phyloP scores from a whole-genome alignment of 1,140 invertebrate genomes.

The Neoseiulus cucumeris region DNA sequence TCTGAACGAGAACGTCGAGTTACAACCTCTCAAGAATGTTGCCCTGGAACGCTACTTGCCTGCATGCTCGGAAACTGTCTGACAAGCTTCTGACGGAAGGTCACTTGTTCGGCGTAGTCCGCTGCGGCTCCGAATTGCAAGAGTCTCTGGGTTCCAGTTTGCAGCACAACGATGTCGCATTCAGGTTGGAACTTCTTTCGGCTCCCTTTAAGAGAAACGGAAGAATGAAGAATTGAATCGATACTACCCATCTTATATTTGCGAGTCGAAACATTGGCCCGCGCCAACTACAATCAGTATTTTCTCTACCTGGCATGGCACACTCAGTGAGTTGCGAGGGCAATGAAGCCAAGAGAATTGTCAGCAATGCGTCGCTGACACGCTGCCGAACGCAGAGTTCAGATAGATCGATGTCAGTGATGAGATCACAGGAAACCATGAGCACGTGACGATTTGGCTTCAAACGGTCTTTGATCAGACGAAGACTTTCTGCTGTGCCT shows the following conservation, averaged over 20 bases:
- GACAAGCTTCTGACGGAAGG: neutral
- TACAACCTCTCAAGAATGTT: no score
- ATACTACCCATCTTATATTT: no score
- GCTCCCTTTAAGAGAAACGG: neutral
- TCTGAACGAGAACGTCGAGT: no score
- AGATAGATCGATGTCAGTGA: neutral
- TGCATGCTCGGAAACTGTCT: neutral
- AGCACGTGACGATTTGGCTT: neutral
- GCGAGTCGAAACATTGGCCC: neutral
- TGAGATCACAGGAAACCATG: neutral
- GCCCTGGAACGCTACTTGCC: no score
- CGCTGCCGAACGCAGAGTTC: conserved; percentile 1
- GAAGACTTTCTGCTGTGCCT: neutral
- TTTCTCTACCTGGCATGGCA: neutral
- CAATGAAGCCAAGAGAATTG: neutral
- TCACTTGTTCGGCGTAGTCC: neutral
- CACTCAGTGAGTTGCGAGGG: neutral
- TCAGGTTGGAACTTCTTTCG: conserved; percentile 8
- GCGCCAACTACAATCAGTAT: neutral
- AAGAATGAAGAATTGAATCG: neutral
- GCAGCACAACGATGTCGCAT: neutral
- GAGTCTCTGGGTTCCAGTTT: neutral
- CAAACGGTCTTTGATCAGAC: neutral
- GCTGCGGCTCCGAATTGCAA: neutral
- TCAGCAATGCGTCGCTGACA: neutral